phyloP scores from a whole-genome alignment of 1,140 invertebrate species.

The Drosophila nannoptera region DNA sequence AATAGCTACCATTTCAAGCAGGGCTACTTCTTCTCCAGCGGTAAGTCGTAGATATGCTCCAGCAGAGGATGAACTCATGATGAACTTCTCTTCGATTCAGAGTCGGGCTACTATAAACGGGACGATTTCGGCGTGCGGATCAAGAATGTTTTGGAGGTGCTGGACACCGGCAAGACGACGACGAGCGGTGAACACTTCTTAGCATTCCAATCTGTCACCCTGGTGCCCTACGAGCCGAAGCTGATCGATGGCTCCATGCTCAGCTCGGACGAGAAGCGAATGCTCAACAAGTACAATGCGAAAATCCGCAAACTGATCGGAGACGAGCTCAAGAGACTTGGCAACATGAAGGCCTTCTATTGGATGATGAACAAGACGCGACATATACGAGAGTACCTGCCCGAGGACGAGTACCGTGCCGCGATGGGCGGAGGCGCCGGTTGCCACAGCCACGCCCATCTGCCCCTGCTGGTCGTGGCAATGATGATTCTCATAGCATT shows the following conservation, averaged over 20 bases:
- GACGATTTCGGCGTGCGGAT: slow-evolving; percentile 93
- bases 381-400: slow-evolving; percentile 82
- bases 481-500: slow-evolving; percentile 24
- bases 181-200: slow-evolving; percentile 81
- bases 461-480: slow-evolving; percentile 8
- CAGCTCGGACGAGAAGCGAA: slow-evolving; percentile 85
- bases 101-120: slow-evolving; percentile 90
- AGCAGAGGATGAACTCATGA: background rate
- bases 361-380: slow-evolving; percentile 90
- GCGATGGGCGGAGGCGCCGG: slow-evolving; percentile 38
- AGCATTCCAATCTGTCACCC: slow-evolving; percentile 89
- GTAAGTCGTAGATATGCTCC: slow-evolving; percentile 79
- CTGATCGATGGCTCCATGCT: slow-evolving; percentile 90
- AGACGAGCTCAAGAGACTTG: slow-evolving; percentile 84
- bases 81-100: slow-evolving; percentile 78
- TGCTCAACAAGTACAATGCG: slow-evolving; percentile 89
- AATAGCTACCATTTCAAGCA: slow-evolving; percentile 84
- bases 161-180: slow-evolving; percentile 81
- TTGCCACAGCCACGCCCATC: background rate
- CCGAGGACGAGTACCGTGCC: slow-evolving; percentile 74
- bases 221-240: slow-evolving; percentile 95
- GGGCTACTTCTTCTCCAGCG: slow-evolving; percentile 92
- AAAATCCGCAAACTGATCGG: slow-evolving; percentile 86
- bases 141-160: slow-evolving; percentile 94
- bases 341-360: slow-evolving; percentile 84